phyloP scores from a whole-genome alignment of 2,797 vertebrate species.

The Glossophaga mutica region DNA sequence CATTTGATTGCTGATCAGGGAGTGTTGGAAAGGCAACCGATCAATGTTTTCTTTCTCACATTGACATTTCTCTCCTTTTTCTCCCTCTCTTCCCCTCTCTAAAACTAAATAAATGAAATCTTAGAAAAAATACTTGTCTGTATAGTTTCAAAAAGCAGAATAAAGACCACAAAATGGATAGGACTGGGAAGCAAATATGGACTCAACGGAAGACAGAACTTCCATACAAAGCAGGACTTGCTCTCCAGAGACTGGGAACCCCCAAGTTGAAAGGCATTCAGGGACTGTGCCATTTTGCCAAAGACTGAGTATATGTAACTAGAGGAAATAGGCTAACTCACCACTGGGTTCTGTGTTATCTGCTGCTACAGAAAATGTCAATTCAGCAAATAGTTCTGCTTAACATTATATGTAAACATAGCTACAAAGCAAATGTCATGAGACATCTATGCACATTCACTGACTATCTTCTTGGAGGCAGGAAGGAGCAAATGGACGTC shows the following conservation, averaged over 20 bases:
- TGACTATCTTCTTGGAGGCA: neutral
- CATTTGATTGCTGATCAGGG: no score
- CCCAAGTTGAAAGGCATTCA: neutral
- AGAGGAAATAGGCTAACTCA: neutral
- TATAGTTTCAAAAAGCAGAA: neutral
- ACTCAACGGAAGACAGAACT: neutral
- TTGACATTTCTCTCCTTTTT: neutral
- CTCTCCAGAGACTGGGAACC: neutral
- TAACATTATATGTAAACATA: neutral
- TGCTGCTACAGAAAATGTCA: neutral
- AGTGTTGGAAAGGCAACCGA: neutral
- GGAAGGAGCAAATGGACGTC: neutral
- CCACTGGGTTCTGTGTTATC: neutral
- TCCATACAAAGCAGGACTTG: neutral
- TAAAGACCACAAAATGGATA: neutral
- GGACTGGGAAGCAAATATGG: neutral
- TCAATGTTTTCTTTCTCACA: neutral
- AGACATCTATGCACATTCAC: neutral
- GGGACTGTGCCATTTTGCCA: fast-evolving
- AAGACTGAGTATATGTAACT: neutral
- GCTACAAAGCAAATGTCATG: neutral
- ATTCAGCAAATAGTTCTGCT: neutral
- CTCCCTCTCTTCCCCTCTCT: neutral
- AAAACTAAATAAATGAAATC: neutral
- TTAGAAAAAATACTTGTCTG: neutral